A percentile compares a stretch with the other conserved stretches of the same genome.
phyloP scores from a whole-genome alignment of 2,888 invertebrate genomes.

The Bruchidius siliquastri region DNA sequence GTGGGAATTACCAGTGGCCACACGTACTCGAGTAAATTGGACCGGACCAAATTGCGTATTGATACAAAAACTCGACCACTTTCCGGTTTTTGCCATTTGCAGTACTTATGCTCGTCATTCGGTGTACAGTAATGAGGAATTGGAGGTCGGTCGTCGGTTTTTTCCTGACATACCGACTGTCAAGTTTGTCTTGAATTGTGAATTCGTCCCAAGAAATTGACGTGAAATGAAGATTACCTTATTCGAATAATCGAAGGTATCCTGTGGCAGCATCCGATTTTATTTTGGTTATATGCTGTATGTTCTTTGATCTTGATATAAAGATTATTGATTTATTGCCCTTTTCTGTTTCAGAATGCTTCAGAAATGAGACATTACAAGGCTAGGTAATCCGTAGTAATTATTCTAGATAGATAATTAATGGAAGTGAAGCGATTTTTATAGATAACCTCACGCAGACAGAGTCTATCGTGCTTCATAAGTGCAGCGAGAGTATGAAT shows the following conservation, averaged over 20 bases:
- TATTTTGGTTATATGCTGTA: conserved; percentile 8
- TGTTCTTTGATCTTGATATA: too few species aligned
- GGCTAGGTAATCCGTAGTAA: too few species aligned
- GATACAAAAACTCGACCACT: neutral
- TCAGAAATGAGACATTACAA: too few species aligned
- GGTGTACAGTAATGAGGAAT: neutral
- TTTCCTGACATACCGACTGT: neutral
- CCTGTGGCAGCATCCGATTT: conserved; percentile 18
- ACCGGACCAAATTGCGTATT: neutral
- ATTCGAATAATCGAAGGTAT: neutral
- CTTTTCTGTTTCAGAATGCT: too few species aligned
- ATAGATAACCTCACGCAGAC: too few species aligned
- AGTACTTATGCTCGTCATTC: neutral
- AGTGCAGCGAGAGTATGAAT: too few species aligned
- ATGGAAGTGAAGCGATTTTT: too few species aligned
- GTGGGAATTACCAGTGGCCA: neutral
- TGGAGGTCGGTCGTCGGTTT: neutral
- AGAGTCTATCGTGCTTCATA: too few species aligned
- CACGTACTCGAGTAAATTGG: neutral
- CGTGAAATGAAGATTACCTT: neutral
- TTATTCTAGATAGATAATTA: too few species aligned
- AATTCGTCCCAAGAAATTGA: neutral
- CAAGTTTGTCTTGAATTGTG: neutral
- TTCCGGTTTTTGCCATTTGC: neutral
- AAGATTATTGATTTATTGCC: too few species aligned